phyloP scores from a whole-genome alignment of 2,888 invertebrate genomes.

The Cyclophora punctaria region DNA sequence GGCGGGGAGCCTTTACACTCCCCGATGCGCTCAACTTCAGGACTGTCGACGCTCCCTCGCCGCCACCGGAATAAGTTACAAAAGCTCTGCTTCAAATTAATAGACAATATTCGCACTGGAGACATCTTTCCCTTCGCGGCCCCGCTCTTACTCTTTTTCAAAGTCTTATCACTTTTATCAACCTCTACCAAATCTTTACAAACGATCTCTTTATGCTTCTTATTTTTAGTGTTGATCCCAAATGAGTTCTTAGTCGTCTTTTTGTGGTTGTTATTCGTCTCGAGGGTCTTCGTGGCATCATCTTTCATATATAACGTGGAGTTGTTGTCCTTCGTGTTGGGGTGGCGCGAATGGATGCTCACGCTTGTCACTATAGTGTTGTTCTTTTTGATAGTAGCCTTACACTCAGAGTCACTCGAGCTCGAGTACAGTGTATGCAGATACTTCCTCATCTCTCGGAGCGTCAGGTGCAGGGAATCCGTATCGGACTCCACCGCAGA shows the following conservation, averaged over 20 bases:
- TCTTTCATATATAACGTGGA: conserved; percentile 50
- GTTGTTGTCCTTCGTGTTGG: conserved; percentile 41
- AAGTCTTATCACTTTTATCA: conserved; percentile 61
- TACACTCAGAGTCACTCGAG: conserved; percentile 79
- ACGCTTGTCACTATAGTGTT: conserved; percentile 63
- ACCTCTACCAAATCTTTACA: conserved; percentile 44
- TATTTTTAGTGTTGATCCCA: conserved; percentile 77
- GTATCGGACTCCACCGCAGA: conserved; percentile 72
- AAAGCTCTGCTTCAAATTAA: conserved; percentile 87
- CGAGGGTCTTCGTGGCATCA: conserved; percentile 45
- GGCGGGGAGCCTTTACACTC: conserved; percentile 48
- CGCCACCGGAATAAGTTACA: conserved; percentile 88
- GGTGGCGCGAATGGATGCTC: conserved; percentile 45
- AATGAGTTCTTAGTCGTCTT: conserved; percentile 72
- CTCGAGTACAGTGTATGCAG: conserved; percentile 87
- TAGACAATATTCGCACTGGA: conserved; percentile 78
- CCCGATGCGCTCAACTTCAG: conserved; percentile 39
- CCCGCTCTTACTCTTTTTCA: conserved; percentile 37
- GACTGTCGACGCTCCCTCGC: conserved; percentile 30
- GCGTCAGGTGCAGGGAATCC: conserved; percentile 86
- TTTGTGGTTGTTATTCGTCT: conserved; percentile 65
- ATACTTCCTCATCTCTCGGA: conserved; percentile 89
- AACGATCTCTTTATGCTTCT: conserved; percentile 68
- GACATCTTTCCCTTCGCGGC: conserved; percentile 76
- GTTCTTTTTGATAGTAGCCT: conserved; percentile 65